phyloP scores from a whole-genome alignment of 2,888 invertebrate species.

The Tetranychus truncatus region DNA sequence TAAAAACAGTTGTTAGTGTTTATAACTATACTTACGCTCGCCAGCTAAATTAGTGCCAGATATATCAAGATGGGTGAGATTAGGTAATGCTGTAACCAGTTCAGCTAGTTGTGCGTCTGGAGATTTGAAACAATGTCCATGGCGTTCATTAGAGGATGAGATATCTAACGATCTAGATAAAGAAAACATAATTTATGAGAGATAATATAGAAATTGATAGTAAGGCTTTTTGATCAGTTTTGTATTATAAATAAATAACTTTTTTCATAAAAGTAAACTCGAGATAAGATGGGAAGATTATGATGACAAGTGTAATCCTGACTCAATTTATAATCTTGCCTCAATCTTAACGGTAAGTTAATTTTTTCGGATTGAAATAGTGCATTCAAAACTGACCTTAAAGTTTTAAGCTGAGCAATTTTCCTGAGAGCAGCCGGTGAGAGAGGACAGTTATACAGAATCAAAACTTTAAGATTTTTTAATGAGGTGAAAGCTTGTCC shows the following conservation, averaged over 20 bases:
- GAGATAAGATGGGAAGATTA: too few species aligned
- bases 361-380: background rate
- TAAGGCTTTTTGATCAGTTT: too few species aligned
- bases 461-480: conserved; percentile 15
- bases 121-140: conserved; percentile 47
- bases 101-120: conserved; percentile 52
- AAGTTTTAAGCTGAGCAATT: conserved; percentile 18
- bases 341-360: background rate
- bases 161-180: conserved; percentile 54
- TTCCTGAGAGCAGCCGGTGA: conserved; percentile 13
- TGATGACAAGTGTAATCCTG: too few species aligned
- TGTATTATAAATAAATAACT: too few species aligned
- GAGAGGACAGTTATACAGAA: conserved; percentile 20
- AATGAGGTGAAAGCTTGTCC: conserved; percentile 17
- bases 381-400: conserved; percentile 13
- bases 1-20: background rate
- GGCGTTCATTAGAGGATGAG: conserved; percentile 39
- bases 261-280: too few species aligned
- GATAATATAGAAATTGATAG: too few species aligned
- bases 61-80: conserved; percentile 67
- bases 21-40: conserved; percentile 11
- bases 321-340: too few species aligned
- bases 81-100: conserved; percentile 52
- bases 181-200: background rate
- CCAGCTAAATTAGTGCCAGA: conserved; percentile 90